phyloP scores from a whole-genome alignment of 2,888 invertebrate genomes.

The Callinectes sapidus region DNA sequence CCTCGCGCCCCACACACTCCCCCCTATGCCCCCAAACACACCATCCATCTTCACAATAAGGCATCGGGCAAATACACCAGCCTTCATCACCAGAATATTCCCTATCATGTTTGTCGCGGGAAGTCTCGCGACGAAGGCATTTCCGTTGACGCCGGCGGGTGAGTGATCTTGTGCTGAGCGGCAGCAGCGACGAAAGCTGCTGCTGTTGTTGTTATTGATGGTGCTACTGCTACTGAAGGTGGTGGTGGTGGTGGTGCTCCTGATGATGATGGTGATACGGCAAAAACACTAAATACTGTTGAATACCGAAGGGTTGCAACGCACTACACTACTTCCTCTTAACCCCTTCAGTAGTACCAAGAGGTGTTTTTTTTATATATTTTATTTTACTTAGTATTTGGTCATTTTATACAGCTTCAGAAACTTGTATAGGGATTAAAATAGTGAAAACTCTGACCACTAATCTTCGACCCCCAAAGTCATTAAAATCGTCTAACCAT shows the following conservation, averaged over 20 bases:
- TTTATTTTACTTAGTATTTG: no score
- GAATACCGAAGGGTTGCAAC: background rate
- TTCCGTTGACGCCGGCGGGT: slow-evolving; percentile 14
- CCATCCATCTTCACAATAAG: background rate
- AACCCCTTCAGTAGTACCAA: no score
- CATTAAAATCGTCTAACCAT: no score
- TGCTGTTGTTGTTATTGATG: background rate
- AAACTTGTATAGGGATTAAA: no score
- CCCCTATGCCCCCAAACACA: background rate
- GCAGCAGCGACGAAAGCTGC: background rate
- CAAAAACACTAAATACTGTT: background rate
- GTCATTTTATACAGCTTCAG: no score
- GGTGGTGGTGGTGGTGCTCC: background rate
- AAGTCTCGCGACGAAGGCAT: background rate
- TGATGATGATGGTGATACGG: background rate
- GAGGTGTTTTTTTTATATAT: no score
- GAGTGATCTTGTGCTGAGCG: background rate
- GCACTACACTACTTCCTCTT: background rate
- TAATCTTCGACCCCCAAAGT: no score
- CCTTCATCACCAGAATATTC: background rate
- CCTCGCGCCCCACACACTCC: background rate
- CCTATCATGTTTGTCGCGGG: background rate
- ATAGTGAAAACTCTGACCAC: no score
- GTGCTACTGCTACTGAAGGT: no score
- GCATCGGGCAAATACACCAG: background rate